Evolutionary conservation across 2,888 invertebrate genomes (phyloP), one percentile per base, ranked within the genome.

Genomic region (Hydrotaea cyrtoneurina): DNA sequence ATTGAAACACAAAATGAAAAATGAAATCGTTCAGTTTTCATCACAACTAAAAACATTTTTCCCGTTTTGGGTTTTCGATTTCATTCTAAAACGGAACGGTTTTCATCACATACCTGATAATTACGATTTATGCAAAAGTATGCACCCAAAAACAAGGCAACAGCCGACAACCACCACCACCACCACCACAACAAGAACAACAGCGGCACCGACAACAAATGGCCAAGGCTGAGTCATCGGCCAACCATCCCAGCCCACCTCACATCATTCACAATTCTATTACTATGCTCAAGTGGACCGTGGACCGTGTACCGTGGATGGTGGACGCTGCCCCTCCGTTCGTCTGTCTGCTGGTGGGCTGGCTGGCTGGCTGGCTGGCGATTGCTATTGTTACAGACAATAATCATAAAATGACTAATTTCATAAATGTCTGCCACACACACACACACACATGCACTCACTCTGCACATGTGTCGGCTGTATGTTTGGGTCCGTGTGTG

Each of bases 341-440:
- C 36, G 23, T 23, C 21, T 21, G 21, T n/a, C 46, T 10, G 1
- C 26, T 23, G 19, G 21, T 19, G 4, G 57, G 1, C 23, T 23
- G 19, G 21, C 1, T 36, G n/a, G 1, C 26, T 23, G 19, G 21
- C 13, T 8, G 57, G 1, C 23, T 23, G 19, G 21, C 1, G 43
- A 39, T 43, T 59, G 36, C 43, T 75, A 81, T 74, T 73, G 73
- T 26, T 73, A 57, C 81, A 85, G 73, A 82, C 85, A 82, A 85
- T 82, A 79, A 73, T 73, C 64, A 50, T 84, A 79, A 85, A 82
- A 79, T 85, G 85, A 85, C 85, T 85, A 85, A 85, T 85, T 81
- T 85, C 81, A 78, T 78, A 81, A 73, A 79, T 73, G 73, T 73
- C 57, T 73, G n/a, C 17, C 23, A 64, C 1, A 43, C 43, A n/a